phyloP scores from a whole-genome alignment of 2,888 invertebrate species.

The Oscheius sp. region DNA sequence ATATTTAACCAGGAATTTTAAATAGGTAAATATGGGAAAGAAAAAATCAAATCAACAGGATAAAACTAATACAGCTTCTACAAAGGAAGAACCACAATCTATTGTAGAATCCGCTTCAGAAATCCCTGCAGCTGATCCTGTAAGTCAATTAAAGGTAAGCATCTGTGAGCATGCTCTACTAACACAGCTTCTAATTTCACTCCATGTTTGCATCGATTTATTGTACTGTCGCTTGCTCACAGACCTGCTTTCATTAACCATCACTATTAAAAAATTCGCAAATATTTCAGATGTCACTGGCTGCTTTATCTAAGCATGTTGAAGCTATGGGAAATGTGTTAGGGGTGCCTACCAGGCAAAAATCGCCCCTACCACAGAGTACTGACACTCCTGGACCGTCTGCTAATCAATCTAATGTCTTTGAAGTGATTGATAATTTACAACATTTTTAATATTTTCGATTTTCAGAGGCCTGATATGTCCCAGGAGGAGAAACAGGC shows the following conservation, averaged over 20 bases:
- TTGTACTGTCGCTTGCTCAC: constrained; percentile 14
- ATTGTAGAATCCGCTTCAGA: neutral
- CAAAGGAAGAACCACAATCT: neutral
- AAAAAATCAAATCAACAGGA: neutral
- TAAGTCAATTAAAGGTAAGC: constrained; percentile 39
- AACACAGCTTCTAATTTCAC: neutral
- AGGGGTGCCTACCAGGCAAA: constrained; percentile 29
- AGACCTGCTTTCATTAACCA: neutral
- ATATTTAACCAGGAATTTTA: neutral
- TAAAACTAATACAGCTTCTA: neutral
- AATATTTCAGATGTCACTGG: constrained; percentile 44
- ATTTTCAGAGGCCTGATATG: constrained; percentile 41
- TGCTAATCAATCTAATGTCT: too few species aligned
- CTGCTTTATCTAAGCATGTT: constrained; percentile 43
- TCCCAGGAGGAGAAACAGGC: constrained; percentile 52
- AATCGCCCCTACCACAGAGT: neutral
- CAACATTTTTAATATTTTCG: neutral
- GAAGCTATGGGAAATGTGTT: constrained; percentile 44
- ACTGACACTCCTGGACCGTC: neutral
- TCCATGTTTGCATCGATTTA: neutral
- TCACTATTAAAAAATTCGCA: too few species aligned
- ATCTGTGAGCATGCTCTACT: constrained; percentile 32
- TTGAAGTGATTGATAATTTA: constrained; percentile 36
- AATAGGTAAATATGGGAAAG: constrained; percentile 10
- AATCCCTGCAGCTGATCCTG: constrained; percentile 27